These are phyloP conservation scores for Eira barbara DNA, from an alignment of 2,113 vertebrate genomes.

Conservation along the genomic window DNA sequence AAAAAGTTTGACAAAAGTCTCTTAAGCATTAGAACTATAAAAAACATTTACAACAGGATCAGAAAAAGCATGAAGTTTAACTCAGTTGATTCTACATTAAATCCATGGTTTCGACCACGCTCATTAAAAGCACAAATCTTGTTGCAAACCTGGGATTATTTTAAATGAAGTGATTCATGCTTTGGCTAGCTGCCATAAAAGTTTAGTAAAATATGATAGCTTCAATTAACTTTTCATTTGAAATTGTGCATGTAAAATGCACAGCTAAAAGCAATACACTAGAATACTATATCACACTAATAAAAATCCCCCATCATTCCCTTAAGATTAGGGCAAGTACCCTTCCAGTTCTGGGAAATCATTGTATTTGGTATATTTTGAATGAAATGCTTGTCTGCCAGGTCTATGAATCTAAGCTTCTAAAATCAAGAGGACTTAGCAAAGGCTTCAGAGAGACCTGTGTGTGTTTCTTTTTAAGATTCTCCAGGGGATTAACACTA, in stretches of 20 bases:
- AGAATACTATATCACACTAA: not conserved
- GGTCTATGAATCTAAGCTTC: not conserved
- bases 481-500: not conserved
- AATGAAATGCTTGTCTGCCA: not conserved
- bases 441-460: not conserved
- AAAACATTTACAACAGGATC: not conserved
- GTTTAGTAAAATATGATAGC: slow-evolving; percentile 1
- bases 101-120: not conserved
- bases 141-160: not conserved
- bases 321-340: not conserved
- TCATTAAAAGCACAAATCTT: slow-evolving; percentile 45
- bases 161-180: not conserved
- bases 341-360: not conserved
- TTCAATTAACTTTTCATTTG: slow-evolving; percentile 38
- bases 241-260: not conserved
- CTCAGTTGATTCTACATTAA: not conserved
- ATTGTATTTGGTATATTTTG: not conserved
- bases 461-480: not conserved
- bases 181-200: not conserved
- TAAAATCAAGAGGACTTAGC: not conserved
- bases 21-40: slow-evolving; percentile 47
- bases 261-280: not conserved
- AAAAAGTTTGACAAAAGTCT: slow-evolving; percentile 57
- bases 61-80: not conserved
- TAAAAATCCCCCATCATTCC: not conserved